Evolutionary conservation across 1,140 invertebrate genomes (phyloP).

Genomic region (Paraescarpia echinospica): DNA sequence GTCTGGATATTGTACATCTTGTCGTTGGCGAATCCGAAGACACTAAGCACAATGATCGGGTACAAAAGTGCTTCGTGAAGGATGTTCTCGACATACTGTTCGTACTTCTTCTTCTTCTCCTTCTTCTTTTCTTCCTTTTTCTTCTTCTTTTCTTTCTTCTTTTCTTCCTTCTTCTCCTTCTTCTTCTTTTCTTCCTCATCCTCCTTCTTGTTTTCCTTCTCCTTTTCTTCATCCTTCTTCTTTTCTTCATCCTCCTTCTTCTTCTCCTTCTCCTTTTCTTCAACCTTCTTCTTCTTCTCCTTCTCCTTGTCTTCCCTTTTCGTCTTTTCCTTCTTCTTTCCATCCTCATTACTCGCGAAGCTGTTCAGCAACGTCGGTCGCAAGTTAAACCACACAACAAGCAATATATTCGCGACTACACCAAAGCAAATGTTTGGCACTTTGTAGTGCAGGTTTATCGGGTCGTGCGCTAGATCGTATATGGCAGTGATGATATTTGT

Average conservation of each 20-base stretch:
- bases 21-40: slow-evolving; percentile 17
- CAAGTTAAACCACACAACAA: not conserved
- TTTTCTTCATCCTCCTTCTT: not conserved
- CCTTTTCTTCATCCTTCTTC: not conserved
- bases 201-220: not conserved
- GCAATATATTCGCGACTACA: not conserved
- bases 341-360: not conserved
- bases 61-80: slow-evolving; percentile 14
- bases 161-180: not conserved
- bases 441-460: slow-evolving; percentile 15
- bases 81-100: slow-evolving; percentile 21
- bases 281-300: not conserved
- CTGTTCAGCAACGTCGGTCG: not conserved
- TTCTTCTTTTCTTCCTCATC: not conserved
- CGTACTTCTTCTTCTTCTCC: not conserved
- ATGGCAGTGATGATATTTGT: not conserved
- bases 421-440: not conserved
- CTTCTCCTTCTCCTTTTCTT: not conserved
- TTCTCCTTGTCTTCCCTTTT: too few species aligned
- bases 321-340: not conserved
- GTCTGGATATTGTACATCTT: slow-evolving; percentile 7
- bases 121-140: not conserved
- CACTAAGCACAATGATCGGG: slow-evolving; percentile 7
- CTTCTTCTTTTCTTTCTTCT: not conserved
- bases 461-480: not conserved